Base-by-base conservation (phyloP, 37 sponge, comb jelly and placozoan genomes). In the Cladorhizidae sp. region DNA sequence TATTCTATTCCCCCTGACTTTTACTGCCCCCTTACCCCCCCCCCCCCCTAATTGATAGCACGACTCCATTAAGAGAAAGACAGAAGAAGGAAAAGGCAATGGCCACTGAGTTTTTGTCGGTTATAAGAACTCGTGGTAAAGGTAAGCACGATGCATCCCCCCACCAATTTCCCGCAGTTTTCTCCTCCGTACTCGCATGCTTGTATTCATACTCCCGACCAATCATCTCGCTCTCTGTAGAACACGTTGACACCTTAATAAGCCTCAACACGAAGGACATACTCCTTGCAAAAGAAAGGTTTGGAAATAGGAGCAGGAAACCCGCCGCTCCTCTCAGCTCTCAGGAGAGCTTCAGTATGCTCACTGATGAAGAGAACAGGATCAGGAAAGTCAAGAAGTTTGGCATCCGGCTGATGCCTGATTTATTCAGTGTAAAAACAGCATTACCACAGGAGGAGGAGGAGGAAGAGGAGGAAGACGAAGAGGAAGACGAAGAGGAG, bases 261-360 rank as follows among this genome's bases (percentile, higher is more conserved):
- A 75, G 11, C 5, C 69, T 86, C 58, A 79, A 79, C 69, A 78
- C 40, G 40, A 56, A 22, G 18, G 87, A 86, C 55, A 74, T 64
- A 42, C 62, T 74, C 22, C 26, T 63, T 54, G 73, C 80, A 28
- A n/a, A 36, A 21, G 45, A 73, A 11, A 40, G 87, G 23, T 86
- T 86, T 65, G 74, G 74, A 20, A 28, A 73, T 37, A 56, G 35
- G 20, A 68, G 57, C 3, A 59, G 21, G 38, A 69, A 63, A 54
- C 40, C 33, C 2, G 41, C 9, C 0, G 29, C 6, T 14, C 29
- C 0, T 23, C 40, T 40, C 22, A 40, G 50, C 15, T 28, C 31
- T 25, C 37, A 22, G 54, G 35, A 20, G 26, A 51, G 54, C 42
- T 79, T 51, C 79, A n/a, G 12, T 32, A 71, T 55, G 22, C 59